A percentile compares a stretch with the other conserved stretches of the same genome.
These are phyloP conservation scores for Mormoops blainvillei DNA, from an alignment of 2,113 vertebrate species.

Conservation along the genomic window DNA sequence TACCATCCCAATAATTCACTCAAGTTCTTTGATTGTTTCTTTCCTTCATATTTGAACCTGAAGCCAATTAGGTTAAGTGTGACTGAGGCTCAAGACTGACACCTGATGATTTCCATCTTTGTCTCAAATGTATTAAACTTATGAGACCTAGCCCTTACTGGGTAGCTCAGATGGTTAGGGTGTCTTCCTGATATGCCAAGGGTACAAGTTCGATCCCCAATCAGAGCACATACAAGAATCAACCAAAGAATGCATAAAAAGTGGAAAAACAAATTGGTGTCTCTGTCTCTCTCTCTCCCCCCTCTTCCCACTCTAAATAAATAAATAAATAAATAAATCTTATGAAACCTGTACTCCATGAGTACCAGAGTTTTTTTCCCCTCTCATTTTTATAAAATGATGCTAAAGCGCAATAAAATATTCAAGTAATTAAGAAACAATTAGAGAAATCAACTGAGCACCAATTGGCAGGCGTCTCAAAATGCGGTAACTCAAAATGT, in stretches of 20 bases:
- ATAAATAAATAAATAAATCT: background rate
- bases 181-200: too few species aligned
- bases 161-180: too few species aligned
- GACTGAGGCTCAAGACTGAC: background rate
- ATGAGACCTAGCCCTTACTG: background rate
- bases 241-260: too few species aligned
- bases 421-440: background rate
- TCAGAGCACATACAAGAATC: too few species aligned
- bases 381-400: background rate
- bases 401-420: background rate
- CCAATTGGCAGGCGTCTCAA: background rate
- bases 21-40: background rate
- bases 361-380: background rate
- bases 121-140: background rate
- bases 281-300: too few species aligned
- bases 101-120: background rate
- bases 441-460: background rate
- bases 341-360: background rate
- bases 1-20: background rate
- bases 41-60: background rate
- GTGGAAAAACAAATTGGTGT: too few species aligned
- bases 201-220: too few species aligned
- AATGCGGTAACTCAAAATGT: slow-evolving; percentile 11
- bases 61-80: background rate
- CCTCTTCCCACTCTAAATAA: too few species aligned